Base-by-base conservation (phyloP, 2,888 invertebrate species). In the Cabera pusaria region DNA sequence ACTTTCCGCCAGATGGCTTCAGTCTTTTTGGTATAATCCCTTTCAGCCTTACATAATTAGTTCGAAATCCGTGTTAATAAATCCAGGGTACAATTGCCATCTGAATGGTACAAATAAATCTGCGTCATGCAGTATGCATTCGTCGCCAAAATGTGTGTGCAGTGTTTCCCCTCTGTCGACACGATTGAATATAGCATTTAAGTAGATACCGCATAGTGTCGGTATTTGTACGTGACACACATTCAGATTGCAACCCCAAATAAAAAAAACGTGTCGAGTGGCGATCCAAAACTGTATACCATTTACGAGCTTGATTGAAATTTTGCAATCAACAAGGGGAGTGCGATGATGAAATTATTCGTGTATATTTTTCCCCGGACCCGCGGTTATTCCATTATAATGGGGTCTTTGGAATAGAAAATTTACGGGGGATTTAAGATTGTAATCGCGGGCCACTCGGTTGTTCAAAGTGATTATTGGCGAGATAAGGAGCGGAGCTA, bases 221-320 rank as follows among this genome's bases (percentile, higher is more conserved):
- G 50, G 44, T 51, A 60, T 58, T 68, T 37, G 59, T 41, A 14
- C 44, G 51, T 21, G 38, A 41, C 49, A 44, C 43, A 47, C 38
- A 46, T 50, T 37, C 29, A 37, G 26, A 50, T 60, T 71, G 65
- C 74, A 73, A 77, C 81, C 83, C 85, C 78, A 78, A 82, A n/a
- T n/a, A n/a, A 14, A 85, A 83, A 84, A 83, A 73, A 74, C 70
- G 75, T 79, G 78, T 73, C 63, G 78, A 82, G 82, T 86, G 83
- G 83, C 83, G 84, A 84, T 83, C 67, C 76, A 77, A 78, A 75
- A 74, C 75, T 74, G 83, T 83, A 77, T 66, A 82, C 87, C 84
- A 85, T 86, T 87, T 86, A 85, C 82, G 76, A 70, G 77, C 71
- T 80, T 87, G 87, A 88, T 87, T 87, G 87, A 87, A 88, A 87